phyloP scores from a whole-genome alignment of 1,140 invertebrate genomes.

The Lasaia peninsularis region DNA sequence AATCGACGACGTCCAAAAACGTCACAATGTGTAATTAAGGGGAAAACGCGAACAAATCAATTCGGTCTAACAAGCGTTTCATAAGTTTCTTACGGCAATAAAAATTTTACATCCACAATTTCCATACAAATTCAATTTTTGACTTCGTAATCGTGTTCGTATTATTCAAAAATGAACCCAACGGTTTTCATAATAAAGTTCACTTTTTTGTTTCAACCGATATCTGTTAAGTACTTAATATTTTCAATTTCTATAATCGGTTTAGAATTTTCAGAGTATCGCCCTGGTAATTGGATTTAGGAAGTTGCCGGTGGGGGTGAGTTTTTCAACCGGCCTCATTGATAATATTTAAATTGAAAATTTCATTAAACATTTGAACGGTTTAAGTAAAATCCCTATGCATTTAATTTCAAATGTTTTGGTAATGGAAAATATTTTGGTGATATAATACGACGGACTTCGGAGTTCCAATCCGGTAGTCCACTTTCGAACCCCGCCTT shows the following conservation, averaged over 20 bases:
- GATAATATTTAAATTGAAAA: slow-evolving; percentile 20
- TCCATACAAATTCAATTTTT: slow-evolving; percentile 66
- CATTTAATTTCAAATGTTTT: no score
- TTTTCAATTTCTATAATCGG: slow-evolving; percentile 77
- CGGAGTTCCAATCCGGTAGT: no score
- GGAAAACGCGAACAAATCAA: background rate
- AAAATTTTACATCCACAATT: slow-evolving; percentile 68
- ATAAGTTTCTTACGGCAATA: slow-evolving; percentile 63
- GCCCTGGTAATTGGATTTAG: slow-evolving; percentile 69
- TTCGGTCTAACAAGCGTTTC: slow-evolving; percentile 27
- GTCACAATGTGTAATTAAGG: slow-evolving; percentile 27
- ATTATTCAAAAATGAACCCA: slow-evolving; percentile 30
- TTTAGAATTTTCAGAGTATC: slow-evolving; percentile 73
- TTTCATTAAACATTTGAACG: slow-evolving; percentile 4
- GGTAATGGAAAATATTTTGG: no score
- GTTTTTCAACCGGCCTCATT: slow-evolving; percentile 46
- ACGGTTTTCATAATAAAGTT: slow-evolving; percentile 37
- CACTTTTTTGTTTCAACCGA: slow-evolving; percentile 33
- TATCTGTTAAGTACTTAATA: slow-evolving; percentile 72
- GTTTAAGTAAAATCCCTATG: background rate
- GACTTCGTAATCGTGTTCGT: slow-evolving; percentile 48
- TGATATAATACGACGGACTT: no score
- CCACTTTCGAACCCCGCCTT: no score
- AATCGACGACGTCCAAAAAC: background rate
- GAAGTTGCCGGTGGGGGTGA: slow-evolving; percentile 49